Evolutionary conservation across 2,113 vertebrate genomes (phyloP), one percentile per base, ranked within the genome.

Genomic region (Dendrocopos noguchii): DNA sequence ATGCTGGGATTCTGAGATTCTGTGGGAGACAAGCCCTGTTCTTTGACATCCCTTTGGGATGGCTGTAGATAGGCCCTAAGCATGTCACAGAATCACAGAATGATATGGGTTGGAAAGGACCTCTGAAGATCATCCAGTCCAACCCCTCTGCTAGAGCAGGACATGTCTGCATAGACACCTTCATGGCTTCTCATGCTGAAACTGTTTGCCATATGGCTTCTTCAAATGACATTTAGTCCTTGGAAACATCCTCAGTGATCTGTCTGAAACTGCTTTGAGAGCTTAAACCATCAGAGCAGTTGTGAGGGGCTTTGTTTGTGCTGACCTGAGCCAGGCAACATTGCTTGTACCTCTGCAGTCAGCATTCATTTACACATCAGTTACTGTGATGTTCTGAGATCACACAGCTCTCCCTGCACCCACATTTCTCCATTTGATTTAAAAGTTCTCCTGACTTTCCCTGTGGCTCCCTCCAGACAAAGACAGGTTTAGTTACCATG

Each of bases 351-450:
- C 52, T 2, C 1, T 31, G 61, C 33, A 29, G 47, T 42, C 20
- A 15, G 31, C 19, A 18, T 21, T 77, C 29, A 4, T 15, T 57
- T 52, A 18, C 57, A 21, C 22, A 2, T 28, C 50, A 17, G 22
- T 34, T 44, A 28, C 8, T 60, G 61, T 71, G 2, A 10, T 0
- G 3, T 8, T 9, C 53, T 29, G 18, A n/a, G 47, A 12, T 81
- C 42, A 19, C 18, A 5, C 33, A 24, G 18, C n/a, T 8, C 63
- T 50, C 42, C 63, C n/a, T 50, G 19, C 13, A 63, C 5, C 39
- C 33, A 6, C 7, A 0, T 22, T 21, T 56, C 9, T 0, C 6
- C 29, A 21, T 4, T 6, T 10, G 5, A 55, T 83, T n/a, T 21
- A 15, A 36, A 46, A 5, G 1, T 65, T 77, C 16, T 4, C 4